These are phyloP conservation scores for Drosophila trapezifrons DNA, from an alignment of 1,140 invertebrate genomes.

Conservation along the genomic window DNA sequence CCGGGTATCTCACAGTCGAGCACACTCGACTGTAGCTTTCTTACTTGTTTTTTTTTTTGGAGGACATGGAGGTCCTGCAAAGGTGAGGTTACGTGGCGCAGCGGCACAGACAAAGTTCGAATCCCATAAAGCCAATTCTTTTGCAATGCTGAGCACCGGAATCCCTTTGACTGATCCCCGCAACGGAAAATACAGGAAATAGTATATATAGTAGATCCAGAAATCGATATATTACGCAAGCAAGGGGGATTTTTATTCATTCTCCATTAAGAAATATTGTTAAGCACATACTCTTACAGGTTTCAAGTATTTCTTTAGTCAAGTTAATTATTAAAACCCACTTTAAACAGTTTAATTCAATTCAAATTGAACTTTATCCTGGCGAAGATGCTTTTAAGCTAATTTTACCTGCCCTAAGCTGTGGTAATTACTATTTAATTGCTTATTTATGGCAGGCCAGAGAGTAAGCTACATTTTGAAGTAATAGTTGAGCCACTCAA, in stretches of 20 bases:
- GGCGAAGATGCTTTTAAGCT: not conserved
- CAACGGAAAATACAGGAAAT: not conserved
- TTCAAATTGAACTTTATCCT: not conserved
- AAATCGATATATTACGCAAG: constrained; percentile 5
- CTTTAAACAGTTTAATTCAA: not conserved
- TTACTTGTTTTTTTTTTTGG: not conserved
- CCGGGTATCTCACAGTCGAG: no score
- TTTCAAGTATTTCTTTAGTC: no score
- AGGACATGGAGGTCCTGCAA: constrained; percentile 2
- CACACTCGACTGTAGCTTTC: no score
- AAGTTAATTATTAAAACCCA: not conserved
- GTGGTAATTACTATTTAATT: constrained; percentile 9
- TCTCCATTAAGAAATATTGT: no score
- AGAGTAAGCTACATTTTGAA: not conserved
- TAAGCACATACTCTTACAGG: no score
- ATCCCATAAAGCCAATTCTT: constrained; percentile 36
- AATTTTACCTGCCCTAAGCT: not conserved
- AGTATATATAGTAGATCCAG: not conserved
- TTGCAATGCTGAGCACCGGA: constrained; percentile 22
- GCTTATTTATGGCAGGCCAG: not conserved
- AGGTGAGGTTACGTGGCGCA: constrained; percentile 23
- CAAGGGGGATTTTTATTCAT: no score
- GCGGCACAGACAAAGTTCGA: constrained; percentile 20
- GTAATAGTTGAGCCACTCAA: not conserved
- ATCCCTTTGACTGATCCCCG: constrained; percentile 20